These are phyloP conservation scores for Drosophila santomea DNA, from an alignment of 1,140 invertebrate species.

Conservation along the genomic window DNA sequence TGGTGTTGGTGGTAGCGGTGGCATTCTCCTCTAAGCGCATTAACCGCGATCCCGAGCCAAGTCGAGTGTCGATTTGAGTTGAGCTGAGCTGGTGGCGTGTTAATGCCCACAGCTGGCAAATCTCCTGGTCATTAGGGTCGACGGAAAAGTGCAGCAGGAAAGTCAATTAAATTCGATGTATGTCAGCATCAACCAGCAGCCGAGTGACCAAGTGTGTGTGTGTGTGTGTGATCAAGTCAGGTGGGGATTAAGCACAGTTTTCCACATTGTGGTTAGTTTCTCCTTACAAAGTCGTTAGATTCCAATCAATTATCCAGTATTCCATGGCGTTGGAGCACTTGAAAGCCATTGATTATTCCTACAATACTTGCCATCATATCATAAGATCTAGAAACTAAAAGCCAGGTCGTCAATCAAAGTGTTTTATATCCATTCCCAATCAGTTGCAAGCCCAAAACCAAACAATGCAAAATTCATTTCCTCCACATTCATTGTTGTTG, in stretches of 20 bases:
- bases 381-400: neutral
- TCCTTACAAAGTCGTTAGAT: neutral
- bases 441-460: slow-evolving; percentile 13
- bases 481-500: slow-evolving; percentile 27
- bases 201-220: slow-evolving; percentile 3
- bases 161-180: slow-evolving; percentile 63
- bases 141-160: slow-evolving; percentile 37
- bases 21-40: slow-evolving; percentile 65
- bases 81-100: slow-evolving; percentile 26
- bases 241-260: slow-evolving; percentile 21
- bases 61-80: slow-evolving; percentile 12
- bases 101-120: slow-evolving; percentile 64
- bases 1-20: neutral
- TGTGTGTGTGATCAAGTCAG: slow-evolving; percentile 23
- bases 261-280: neutral
- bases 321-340: neutral
- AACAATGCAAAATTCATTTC: slow-evolving; percentile 46
- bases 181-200: slow-evolving; percentile 10
- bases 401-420: slow-evolving; percentile 1
- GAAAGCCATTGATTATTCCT: neutral
- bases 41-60: slow-evolving; percentile 48
- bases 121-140: slow-evolving; percentile 65
- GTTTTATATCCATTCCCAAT: slow-evolving; percentile 22
- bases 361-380: neutral
- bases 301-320: neutral